These are phyloP conservation scores for Herpailurus yagouaroundi DNA, from an alignment of 2,113 vertebrate species.

Conservation along the genomic window DNA sequence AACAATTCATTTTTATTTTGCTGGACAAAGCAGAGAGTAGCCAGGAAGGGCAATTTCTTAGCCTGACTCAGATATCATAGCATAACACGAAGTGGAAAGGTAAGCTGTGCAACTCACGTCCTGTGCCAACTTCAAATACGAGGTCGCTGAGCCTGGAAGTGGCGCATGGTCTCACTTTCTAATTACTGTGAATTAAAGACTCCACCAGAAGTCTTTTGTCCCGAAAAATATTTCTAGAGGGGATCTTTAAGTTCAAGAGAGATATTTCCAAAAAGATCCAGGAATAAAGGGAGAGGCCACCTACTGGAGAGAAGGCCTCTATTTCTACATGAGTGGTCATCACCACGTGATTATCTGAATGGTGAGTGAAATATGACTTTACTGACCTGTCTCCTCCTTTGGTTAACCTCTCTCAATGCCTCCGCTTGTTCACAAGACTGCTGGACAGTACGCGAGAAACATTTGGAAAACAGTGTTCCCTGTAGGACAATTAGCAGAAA, in stretches of 20 bases:
- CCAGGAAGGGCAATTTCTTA: background rate
- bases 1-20: conserved; percentile 35
- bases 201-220: background rate
- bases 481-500: background rate
- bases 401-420: background rate
- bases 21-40: background rate
- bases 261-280: background rate
- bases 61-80: background rate
- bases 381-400: background rate
- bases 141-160: background rate
- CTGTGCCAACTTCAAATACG: background rate
- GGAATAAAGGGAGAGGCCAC: background rate
- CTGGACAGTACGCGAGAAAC: background rate
- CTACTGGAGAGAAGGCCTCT: background rate
- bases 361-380: background rate
- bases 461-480: background rate
- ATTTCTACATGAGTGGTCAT: background rate
- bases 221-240: background rate
- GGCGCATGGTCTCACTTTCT: background rate
- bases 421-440: background rate
- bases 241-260: background rate
- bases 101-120: background rate
- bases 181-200: background rate
- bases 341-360: background rate
- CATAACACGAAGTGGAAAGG: background rate